Conservation (phyloP, 2,888 invertebrate genomes). For the Meghimatium bilineatum region DNA sequence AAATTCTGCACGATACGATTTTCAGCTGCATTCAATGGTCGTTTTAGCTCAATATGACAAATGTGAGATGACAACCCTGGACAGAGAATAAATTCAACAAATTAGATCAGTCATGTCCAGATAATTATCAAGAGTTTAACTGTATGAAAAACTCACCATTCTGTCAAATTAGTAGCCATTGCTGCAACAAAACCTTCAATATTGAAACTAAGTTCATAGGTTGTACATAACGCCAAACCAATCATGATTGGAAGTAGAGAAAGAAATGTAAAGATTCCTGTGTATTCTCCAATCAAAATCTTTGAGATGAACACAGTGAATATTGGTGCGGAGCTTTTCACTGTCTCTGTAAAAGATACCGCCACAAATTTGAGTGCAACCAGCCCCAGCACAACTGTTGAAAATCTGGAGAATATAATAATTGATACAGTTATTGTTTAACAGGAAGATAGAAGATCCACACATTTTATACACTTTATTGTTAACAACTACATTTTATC, state of each 20-base stretch:
- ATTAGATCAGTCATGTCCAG: too few relatives aligned
- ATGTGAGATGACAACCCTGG: too few relatives aligned
- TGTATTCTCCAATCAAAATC: constrained; percentile 75
- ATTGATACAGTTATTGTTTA: too few relatives aligned
- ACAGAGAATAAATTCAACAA: too few relatives aligned
- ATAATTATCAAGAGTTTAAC: neutral
- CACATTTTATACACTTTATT: too few relatives aligned
- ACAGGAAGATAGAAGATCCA: too few relatives aligned
- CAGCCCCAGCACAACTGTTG: constrained; percentile 85
- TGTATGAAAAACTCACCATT: constrained; percentile 79
- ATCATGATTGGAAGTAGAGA: constrained; percentile 87
- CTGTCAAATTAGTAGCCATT: constrained; percentile 87
- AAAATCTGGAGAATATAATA: constrained; percentile 80
- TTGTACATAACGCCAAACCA: constrained; percentile 85
- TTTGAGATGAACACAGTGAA: constrained; percentile 85
- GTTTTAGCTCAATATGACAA: too few relatives aligned
- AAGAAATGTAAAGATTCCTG: constrained; percentile 81
- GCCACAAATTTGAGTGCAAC: constrained; percentile 87
- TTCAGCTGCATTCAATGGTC: too few relatives aligned
- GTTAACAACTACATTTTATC: too few relatives aligned
- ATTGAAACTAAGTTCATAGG: constrained; percentile 87
- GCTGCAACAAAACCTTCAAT: constrained; percentile 85
- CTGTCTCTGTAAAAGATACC: constrained; percentile 88
- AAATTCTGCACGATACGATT: too few relatives aligned
- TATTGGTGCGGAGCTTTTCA: constrained; percentile 87